Evolutionary conservation across 2,797 vertebrate species (phyloP).

Genomic region (Manis crassicaudata): DNA sequence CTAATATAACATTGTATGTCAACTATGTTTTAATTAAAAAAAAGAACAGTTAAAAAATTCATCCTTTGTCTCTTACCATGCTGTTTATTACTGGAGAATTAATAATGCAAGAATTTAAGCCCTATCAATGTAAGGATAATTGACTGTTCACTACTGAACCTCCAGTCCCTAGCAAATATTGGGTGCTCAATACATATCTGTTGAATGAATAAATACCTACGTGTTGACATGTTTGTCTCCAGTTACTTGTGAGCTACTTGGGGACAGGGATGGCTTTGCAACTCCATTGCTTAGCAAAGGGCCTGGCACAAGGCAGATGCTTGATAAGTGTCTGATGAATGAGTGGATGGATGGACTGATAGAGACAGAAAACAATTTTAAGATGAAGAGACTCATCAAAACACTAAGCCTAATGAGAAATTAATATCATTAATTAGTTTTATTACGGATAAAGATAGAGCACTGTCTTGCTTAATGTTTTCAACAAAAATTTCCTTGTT

Average conservation of each 20-base stretch:
- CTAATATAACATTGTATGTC: no score
- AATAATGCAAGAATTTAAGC: neutral
- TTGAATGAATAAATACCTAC: neutral
- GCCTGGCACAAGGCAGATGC: neutral
- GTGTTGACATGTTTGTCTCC: neutral
- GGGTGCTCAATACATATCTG: neutral
- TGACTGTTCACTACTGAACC: neutral
- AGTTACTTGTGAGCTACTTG: neutral
- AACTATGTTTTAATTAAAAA: no score
- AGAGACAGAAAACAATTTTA: neutral
- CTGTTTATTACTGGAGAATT: neutral
- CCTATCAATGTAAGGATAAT: rapidly evolving
- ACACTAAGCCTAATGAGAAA: neutral
- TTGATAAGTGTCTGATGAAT: neutral
- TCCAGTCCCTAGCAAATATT: neutral
- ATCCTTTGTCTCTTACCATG: neutral
- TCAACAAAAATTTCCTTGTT: conserved; percentile 15
- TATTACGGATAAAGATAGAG: conserved; percentile 19
- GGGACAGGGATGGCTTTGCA: neutral
- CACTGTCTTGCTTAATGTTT: neutral
- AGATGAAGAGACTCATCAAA: neutral
- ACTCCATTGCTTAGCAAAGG: neutral
- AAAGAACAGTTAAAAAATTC: no score
- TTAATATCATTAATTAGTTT: neutral
- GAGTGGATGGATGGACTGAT: neutral